These are phyloP conservation scores for Artibeus jamaicensis DNA, from an alignment of 2,797 vertebrate species.

Conservation along the genomic window DNA sequence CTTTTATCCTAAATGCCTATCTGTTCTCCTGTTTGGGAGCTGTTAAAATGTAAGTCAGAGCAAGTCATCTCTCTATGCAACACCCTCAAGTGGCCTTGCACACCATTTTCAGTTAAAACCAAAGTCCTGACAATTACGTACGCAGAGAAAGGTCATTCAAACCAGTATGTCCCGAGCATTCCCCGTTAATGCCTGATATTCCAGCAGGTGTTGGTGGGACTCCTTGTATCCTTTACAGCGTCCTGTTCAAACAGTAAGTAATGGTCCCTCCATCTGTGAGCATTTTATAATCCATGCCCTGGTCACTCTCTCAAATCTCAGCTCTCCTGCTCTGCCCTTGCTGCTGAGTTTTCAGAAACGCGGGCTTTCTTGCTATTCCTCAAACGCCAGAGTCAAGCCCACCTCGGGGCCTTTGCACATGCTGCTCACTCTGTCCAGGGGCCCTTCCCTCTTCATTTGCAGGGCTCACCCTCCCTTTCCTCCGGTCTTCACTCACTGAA, in stretches of 20 bases:
- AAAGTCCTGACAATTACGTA: not conserved
- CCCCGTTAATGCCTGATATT: too few species aligned
- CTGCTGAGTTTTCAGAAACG: not conserved
- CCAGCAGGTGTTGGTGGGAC: not conserved
- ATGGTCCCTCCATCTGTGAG: accelerated
- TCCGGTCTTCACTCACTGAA: not conserved
- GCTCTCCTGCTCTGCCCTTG: accelerated
- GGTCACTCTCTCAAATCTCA: not conserved
- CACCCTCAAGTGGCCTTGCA: not conserved
- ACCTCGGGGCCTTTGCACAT: not conserved
- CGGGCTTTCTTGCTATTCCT: not conserved
- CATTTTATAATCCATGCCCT: accelerated
- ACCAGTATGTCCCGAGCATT: too few species aligned
- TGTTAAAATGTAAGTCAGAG: not conserved
- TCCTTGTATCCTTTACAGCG: accelerated
- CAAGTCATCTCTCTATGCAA: not conserved
- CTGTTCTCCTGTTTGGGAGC: not conserved
- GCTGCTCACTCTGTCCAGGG: too few species aligned
- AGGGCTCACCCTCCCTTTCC: not conserved
- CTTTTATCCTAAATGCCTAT: not conserved
- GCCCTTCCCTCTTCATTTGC: accelerated
- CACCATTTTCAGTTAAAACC: not conserved
- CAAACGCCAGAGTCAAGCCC: accelerated
- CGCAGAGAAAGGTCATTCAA: not conserved
- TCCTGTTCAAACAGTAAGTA: not conserved